Conservation (phyloP, 2,797 vertebrate genomes). For the Australoheros facetus region DNA sequence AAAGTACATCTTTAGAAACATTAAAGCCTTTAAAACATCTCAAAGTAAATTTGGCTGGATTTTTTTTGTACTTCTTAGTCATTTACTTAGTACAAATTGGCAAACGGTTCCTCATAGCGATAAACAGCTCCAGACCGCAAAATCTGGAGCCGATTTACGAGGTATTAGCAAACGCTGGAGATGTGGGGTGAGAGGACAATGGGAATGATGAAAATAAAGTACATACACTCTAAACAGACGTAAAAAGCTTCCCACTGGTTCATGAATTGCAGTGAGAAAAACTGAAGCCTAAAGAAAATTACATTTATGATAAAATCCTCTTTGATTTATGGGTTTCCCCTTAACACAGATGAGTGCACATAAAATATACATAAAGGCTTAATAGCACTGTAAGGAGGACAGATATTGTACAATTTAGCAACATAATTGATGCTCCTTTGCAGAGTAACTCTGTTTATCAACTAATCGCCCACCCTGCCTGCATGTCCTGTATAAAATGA, state of each 20-base stretch:
- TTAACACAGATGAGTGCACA: conserved; percentile 12
- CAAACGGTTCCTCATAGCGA: conserved; percentile 43
- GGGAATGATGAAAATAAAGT: conserved; percentile 53
- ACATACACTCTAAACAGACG: conserved; percentile 41
- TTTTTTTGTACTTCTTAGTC: conserved; percentile 10
- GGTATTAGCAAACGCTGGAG: conserved; percentile 51
- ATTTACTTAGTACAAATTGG: conserved; percentile 28
- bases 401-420: not conserved
- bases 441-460: conserved; percentile 7
- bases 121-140: conserved; percentile 55
- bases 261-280: conserved; percentile 28
- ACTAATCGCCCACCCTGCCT: conserved; percentile 5
- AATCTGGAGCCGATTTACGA: conserved; percentile 68
- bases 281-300: conserved; percentile 28
- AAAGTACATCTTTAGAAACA: conserved; percentile 10
- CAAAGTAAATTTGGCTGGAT: conserved; percentile 5
- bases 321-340: conserved; percentile 15
- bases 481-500: not conserved
- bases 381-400: conserved; percentile 4
- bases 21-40: conserved; percentile 10
- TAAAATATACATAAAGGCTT: not conserved
- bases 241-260: conserved; percentile 41
- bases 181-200: conserved; percentile 51
- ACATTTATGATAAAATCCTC: conserved; percentile 3
- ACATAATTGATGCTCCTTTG: conserved; percentile 16